Evolutionary conservation across 2,888 invertebrate species (phyloP).

Genomic region (Scaptomyza reducta): DNA sequence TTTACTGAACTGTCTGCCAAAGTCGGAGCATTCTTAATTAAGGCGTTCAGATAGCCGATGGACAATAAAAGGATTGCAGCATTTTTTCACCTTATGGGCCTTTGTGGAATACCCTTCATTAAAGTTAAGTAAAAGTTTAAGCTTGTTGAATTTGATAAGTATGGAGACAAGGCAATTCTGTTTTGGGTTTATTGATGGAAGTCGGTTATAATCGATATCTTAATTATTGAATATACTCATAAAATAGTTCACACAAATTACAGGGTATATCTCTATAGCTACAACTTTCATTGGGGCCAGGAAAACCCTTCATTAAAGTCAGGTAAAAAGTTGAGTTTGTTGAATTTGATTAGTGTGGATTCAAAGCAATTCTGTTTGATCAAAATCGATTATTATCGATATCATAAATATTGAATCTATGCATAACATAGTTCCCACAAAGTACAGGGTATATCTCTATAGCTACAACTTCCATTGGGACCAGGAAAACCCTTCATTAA

Average conservation of each 20-base stretch:
- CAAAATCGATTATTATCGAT: neutral
- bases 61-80: slow-evolving; percentile 64
- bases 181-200: neutral
- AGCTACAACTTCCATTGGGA: no score
- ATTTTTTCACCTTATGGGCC: slow-evolving; percentile 18
- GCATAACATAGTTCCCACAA: no score
- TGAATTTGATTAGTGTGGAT: neutral
- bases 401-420: neutral
- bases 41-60: slow-evolving; percentile 66
- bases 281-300: neutral
- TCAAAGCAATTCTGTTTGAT: neutral
- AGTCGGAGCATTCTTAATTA: slow-evolving; percentile 69
- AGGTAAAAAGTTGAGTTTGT: neutral
- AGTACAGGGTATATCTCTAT: neutral
- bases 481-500: slow-evolving; percentile 4
- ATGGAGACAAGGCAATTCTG: neutral
- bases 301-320: slow-evolving; percentile 1
- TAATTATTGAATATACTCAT: neutral
- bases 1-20: slow-evolving; percentile 52
- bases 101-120: slow-evolving; percentile 3
- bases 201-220: neutral
- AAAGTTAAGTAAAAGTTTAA: neutral
- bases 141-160: neutral
- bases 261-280: neutral
- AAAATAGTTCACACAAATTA: no score